These are phyloP conservation scores for Magallana angulata DNA, from an alignment of 1,140 invertebrate genomes.

Conservation along the genomic window DNA sequence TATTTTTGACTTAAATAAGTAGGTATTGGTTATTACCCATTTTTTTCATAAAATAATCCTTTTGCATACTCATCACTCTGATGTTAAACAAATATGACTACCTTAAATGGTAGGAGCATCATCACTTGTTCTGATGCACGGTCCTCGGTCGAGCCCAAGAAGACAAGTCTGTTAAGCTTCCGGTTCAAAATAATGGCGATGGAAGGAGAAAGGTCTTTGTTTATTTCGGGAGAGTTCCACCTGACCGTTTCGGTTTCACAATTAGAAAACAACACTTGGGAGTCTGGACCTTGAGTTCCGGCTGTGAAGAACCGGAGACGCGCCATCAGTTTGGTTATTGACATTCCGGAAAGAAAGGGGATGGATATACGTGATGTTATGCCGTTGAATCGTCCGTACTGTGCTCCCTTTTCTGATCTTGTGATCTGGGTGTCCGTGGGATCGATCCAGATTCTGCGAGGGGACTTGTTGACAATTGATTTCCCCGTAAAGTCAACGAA, in stretches of 20 bases:
- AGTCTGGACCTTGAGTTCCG: background rate
- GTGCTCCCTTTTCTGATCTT: background rate
- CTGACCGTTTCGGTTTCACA: conserved; percentile 5
- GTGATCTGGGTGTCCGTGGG: background rate
- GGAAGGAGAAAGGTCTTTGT: conserved; percentile 12
- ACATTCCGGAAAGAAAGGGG: background rate
- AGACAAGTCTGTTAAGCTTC: background rate
- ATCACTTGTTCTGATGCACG: background rate
- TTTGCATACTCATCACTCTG: too few relatives aligned
- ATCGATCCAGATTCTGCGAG: background rate
- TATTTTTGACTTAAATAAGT: background rate
- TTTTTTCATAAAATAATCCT: background rate
- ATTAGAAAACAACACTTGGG: conserved; percentile 8
- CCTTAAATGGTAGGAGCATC: background rate
- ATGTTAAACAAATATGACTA: background rate
- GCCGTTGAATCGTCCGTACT: conserved; percentile 1
- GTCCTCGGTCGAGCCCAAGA: conserved; percentile 2
- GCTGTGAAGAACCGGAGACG: background rate
- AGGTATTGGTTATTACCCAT: background rate
- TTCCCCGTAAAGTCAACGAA: background rate
- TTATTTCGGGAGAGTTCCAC: conserved; percentile 19
- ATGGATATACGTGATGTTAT: background rate
- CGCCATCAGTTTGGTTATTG: background rate
- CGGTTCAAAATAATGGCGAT: conserved; percentile 11
- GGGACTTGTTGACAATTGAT: background rate